Evolutionary conservation across 37 sponge, comb jelly and placozoan species (phyloP).

Genomic region (Amphimedon queenslandica): DNA sequence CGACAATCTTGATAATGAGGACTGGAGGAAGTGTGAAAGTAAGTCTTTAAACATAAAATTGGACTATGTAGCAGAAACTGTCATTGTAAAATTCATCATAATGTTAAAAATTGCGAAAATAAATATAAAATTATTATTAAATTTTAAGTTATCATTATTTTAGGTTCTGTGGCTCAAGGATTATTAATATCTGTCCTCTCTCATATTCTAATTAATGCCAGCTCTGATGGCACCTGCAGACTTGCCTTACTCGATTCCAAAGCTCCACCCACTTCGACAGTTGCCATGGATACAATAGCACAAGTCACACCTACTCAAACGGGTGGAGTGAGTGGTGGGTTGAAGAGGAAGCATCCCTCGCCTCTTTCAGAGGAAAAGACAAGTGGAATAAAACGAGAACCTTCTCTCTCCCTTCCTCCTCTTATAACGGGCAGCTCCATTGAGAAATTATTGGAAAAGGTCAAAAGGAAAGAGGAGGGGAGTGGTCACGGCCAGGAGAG

Average conservation of each 20-base stretch:
- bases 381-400: too few relatives aligned
- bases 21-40: conserved; percentile 1
- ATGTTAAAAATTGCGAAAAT: too few relatives aligned
- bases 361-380: too few relatives aligned
- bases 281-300: not conserved
- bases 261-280: not conserved
- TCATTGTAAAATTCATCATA: too few relatives aligned
- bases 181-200: not conserved
- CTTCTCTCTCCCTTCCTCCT: too few relatives aligned
- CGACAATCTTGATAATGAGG: not conserved
- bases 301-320: not conserved
- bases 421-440: too few relatives aligned
- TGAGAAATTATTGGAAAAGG: too few relatives aligned
- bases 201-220: not conserved
- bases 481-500: not conserved
- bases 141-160: too few relatives aligned
- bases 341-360: not conserved
- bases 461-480: not conserved
- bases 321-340: not conserved
- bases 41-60: too few relatives aligned
- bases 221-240: not conserved
- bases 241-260: not conserved
- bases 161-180: not conserved
- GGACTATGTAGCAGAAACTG: too few relatives aligned
- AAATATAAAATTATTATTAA: too few relatives aligned